Percentiles rank a stretch among this genome's conserved stretches.
Evolutionary conservation across 1,140 invertebrate species (phyloP).

Genomic region (Bombus sylvicola): DNA sequence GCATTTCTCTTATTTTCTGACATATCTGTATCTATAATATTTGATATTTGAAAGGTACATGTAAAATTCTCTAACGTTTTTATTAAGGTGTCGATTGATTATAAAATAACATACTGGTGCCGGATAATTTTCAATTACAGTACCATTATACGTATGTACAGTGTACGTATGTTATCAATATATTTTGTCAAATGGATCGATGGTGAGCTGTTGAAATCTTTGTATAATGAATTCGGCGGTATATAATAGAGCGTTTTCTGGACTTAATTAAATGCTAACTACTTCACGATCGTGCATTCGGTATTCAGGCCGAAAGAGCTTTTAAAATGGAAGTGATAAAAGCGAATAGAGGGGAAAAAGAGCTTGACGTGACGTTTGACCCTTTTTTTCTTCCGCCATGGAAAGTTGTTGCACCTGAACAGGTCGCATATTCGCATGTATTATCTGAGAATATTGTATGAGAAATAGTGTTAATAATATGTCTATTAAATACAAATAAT

Average conservation of each 20-base stretch:
- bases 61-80: background rate
- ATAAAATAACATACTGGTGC: too few relatives aligned
- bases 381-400: background rate
- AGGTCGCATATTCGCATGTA: too few relatives aligned
- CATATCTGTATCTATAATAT: too few relatives aligned
- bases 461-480: background rate
- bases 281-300: constrained; percentile 16
- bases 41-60: too few relatives aligned
- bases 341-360: background rate
- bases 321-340: constrained; percentile 21
- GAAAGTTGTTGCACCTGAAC: background rate
- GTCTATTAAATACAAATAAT: too few relatives aligned
- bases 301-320: background rate
- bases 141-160: background rate
- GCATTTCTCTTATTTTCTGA: background rate
- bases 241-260: constrained; percentile 5
- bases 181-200: background rate
- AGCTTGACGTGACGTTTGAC: background rate
- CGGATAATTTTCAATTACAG: background rate
- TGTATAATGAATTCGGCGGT: background rate
- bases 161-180: background rate
- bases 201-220: background rate
- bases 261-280: constrained; percentile 49
- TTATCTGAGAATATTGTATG: too few relatives aligned
- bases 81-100: background rate